phyloP scores from a whole-genome alignment of 1,140 invertebrate species.

The Vanessa atalanta region DNA sequence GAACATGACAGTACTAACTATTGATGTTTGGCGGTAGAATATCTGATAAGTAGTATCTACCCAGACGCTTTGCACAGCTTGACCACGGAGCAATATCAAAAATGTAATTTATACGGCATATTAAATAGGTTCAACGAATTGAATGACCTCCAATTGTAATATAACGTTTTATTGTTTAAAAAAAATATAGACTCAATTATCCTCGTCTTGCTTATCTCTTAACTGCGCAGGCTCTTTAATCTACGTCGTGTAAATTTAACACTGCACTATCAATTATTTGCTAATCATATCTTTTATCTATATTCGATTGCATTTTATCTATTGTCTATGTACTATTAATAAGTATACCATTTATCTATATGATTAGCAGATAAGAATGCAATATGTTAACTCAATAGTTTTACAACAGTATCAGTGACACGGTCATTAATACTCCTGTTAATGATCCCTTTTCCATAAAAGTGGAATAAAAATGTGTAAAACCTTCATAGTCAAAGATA shows the following conservation, averaged over 20 bases:
- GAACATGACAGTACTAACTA: too few species aligned
- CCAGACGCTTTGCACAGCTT: too few species aligned
- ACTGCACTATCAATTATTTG: conserved; percentile 13
- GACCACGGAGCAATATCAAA: too few species aligned
- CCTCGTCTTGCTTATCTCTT: conserved; percentile 2
- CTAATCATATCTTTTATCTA: not conserved
- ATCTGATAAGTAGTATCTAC: too few species aligned
- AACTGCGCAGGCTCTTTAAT: conserved; percentile 12
- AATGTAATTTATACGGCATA: not conserved
- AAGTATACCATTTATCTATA: not conserved
- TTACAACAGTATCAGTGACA: too few species aligned
- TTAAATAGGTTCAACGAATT: not conserved
- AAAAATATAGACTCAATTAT: conserved; percentile 1
- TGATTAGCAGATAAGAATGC: conserved; percentile 8
- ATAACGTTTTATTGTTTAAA: not conserved
- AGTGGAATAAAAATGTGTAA: not conserved
- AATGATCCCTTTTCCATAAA: not conserved
- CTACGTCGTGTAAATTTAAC: not conserved
- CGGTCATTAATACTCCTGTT: too few species aligned
- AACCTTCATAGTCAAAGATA: too few species aligned
- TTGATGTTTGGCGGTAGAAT: too few species aligned
- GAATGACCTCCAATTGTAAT: not conserved
- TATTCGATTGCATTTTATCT: conserved; percentile 13
- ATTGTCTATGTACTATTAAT: conserved; percentile 10
- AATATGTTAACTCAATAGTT: not conserved